Evolutionary conservation across 2,888 invertebrate species (phyloP).

Genomic region (Melolontha melolontha): DNA sequence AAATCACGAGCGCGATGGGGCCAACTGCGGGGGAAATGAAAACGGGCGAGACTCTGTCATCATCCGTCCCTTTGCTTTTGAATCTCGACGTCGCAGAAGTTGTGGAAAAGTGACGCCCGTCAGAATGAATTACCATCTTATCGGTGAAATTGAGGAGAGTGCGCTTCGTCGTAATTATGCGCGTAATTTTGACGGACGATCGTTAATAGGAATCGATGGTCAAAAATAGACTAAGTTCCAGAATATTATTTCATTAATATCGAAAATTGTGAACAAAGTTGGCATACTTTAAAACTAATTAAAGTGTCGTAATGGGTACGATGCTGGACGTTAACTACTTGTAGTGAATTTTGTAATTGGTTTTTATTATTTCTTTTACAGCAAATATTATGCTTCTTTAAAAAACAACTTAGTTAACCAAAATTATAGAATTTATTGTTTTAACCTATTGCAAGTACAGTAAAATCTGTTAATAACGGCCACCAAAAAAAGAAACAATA

Average conservation of each 20-base stretch:
- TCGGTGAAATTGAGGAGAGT: constrained; percentile 25
- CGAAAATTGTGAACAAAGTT: constrained; percentile 10
- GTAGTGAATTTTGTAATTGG: too few relatives aligned
- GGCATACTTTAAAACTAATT: neutral
- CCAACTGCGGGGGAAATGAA: constrained; percentile 5
- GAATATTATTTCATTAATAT: constrained; percentile 4
- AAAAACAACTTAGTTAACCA: too few relatives aligned
- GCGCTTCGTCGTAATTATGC: constrained; percentile 17
- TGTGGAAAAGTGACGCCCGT: constrained; percentile 31
- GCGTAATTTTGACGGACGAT: constrained; percentile 24
- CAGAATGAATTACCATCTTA: constrained; percentile 35
- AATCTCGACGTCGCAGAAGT: constrained; percentile 17
- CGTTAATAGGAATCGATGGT: constrained; percentile 31
- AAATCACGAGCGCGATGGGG: constrained; percentile 35
- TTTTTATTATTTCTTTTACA: too few relatives aligned
- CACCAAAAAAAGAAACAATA: too few relatives aligned
- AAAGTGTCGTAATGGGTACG: too few relatives aligned
- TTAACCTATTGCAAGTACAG: too few relatives aligned
- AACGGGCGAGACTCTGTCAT: neutral
- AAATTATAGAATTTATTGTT: too few relatives aligned
- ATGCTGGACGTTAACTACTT: too few relatives aligned
- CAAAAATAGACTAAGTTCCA: constrained; percentile 7
- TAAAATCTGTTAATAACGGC: too few relatives aligned
- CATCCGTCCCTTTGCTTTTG: constrained; percentile 5
- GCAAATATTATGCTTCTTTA: too few relatives aligned